Conservation (phyloP, 2,113 vertebrate species). For the Ranitomeya variabilis region DNA sequence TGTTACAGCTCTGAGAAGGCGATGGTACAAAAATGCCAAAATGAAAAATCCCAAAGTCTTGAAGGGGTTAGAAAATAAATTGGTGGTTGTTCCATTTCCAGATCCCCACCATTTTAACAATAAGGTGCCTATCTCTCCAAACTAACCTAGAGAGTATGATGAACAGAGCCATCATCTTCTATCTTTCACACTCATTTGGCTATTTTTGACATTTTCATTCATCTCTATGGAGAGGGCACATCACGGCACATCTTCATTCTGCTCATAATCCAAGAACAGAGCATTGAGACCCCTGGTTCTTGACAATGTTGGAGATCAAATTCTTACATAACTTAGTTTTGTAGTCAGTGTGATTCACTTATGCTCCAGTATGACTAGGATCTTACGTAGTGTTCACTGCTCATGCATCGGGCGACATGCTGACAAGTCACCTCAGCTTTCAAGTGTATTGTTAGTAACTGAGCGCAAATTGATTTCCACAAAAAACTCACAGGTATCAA, state of each 20-base stretch:
- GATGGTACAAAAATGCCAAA: too few relatives aligned
- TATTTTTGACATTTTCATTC: background rate
- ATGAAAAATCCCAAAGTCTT: too few relatives aligned
- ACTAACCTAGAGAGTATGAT: background rate
- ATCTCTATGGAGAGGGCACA: background rate
- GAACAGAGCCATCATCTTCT: background rate
- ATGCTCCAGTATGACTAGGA: too few relatives aligned
- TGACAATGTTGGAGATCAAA: background rate
- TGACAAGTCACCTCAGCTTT: too few relatives aligned
- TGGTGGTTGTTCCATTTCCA: too few relatives aligned
- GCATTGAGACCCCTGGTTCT: background rate
- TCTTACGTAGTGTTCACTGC: too few relatives aligned
- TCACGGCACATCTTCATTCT: background rate
- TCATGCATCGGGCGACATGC: too few relatives aligned
- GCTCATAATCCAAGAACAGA: background rate
- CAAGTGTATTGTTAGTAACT: too few relatives aligned
- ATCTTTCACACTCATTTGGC: background rate
- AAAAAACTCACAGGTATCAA: too few relatives aligned
- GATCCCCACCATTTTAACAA: background rate
- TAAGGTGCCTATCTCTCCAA: background rate
- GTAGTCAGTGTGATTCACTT: background rate
- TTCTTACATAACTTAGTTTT: background rate
- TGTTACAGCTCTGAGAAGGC: too few relatives aligned
- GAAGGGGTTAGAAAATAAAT: too few relatives aligned
- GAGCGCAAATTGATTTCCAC: too few relatives aligned